Percentiles rank a stretch among this genome's conserved stretches.
These are phyloP conservation scores for Slavum lentiscoides DNA, from an alignment of 2,888 invertebrate genomes.

Conservation along the genomic window DNA sequence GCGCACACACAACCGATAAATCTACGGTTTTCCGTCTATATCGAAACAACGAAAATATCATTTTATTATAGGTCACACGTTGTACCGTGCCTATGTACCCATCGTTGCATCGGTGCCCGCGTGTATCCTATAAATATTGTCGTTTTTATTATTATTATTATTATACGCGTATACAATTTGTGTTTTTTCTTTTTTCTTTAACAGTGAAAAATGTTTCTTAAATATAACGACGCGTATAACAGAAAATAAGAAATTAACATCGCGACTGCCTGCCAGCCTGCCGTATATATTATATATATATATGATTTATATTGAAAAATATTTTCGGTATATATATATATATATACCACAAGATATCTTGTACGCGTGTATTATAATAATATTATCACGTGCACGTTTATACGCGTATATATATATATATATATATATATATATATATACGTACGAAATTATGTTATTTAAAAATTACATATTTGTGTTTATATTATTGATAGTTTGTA, in stretches of 20 bases:
- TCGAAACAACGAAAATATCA: conserved; percentile 30
- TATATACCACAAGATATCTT: too few relatives aligned
- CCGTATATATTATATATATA: conserved; percentile 13
- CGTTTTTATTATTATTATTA: not conserved
- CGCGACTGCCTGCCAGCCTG: not conserved
- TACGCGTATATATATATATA: conserved; percentile 19
- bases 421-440: conserved; percentile 30
- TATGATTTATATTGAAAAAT: conserved; percentile 34
- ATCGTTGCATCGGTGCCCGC: not conserved
- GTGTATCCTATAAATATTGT: conserved; percentile 8
- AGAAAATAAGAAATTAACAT: conserved; percentile 17
- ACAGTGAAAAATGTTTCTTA: not conserved
- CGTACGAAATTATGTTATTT: too few relatives aligned
- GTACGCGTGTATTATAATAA: too few relatives aligned
- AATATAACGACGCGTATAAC: not conserved
- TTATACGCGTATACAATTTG: not conserved
- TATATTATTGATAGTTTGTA: conserved; percentile 24
- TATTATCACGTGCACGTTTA: conserved; percentile 11
- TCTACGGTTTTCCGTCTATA: conserved; percentile 35
- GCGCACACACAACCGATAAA: conserved; percentile 31
- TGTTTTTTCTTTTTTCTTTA: not conserved
- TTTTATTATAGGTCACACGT: conserved; percentile 28
- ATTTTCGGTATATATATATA: conserved; percentile 16
- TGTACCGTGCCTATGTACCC: not conserved
- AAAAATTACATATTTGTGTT: not conserved